Percentiles rank a stretch among this genome's conserved stretches.
Evolutionary conservation across 2,888 invertebrate species (phyloP).

Genomic region (Rhingia rostrata): DNA sequence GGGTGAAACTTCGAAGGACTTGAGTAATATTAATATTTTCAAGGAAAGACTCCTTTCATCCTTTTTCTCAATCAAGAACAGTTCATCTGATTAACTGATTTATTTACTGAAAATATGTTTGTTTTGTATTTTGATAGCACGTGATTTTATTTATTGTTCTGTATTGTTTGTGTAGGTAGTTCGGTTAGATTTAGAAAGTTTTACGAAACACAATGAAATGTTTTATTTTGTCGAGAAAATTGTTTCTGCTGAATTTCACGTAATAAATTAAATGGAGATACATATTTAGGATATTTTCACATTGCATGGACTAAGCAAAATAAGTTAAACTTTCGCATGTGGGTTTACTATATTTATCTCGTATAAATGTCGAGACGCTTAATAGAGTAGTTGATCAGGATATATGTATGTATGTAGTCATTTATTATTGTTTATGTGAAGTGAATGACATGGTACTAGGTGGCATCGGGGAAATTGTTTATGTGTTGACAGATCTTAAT

Average conservation of each 20-base stretch:
- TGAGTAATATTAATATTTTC: constrained; percentile 10
- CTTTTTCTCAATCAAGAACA: constrained; percentile 5
- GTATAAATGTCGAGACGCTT: no score
- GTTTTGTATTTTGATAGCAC: constrained; percentile 13
- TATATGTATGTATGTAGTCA: no score
- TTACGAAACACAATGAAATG: not conserved
- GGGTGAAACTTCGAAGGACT: not conserved
- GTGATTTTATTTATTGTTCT: constrained; percentile 17
- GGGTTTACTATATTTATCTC: no score
- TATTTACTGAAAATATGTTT: constrained; percentile 26
- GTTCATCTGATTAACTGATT: constrained; percentile 28
- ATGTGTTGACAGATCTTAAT: no score
- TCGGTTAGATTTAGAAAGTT: constrained; percentile 6
- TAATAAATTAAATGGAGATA: not conserved
- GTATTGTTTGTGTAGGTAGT: not conserved
- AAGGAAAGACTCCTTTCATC: not conserved
- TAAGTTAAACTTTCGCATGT: no score
- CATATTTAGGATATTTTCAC: no score
- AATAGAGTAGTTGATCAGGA: no score
- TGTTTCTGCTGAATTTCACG: not conserved
- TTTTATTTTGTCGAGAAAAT: not conserved
- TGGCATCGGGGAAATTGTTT: no score
- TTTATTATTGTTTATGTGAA: no score
- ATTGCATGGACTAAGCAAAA: no score
- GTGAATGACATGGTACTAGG: no score